phyloP scores from a whole-genome alignment of 2,113 vertebrate species.

The Sinosuthora webbiana region DNA sequence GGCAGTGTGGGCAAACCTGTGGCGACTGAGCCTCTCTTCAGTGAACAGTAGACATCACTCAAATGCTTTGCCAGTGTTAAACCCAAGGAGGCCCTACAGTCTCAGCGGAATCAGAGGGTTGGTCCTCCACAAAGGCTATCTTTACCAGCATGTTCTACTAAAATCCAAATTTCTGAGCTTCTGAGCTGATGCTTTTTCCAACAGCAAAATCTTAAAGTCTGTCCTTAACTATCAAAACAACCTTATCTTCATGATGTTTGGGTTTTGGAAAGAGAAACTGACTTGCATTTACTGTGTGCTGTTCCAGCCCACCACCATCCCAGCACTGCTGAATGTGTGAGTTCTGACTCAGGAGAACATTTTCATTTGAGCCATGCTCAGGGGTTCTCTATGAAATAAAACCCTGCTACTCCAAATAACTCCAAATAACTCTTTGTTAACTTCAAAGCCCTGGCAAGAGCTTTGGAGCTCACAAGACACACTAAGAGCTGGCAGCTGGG shows the following conservation, averaged over 20 bases:
- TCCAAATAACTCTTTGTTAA: slow-evolving; percentile 40
- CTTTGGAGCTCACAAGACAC: neutral
- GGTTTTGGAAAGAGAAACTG: neutral
- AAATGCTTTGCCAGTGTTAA: neutral
- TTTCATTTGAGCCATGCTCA: neutral
- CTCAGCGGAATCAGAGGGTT: neutral
- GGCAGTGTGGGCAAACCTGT: neutral
- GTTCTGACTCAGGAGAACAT: neutral
- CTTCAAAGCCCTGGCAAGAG: slow-evolving; percentile 49
- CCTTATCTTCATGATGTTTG: neutral
- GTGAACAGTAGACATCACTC: neutral
- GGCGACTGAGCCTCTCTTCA: neutral
- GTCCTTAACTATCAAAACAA: neutral
- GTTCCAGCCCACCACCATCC: neutral
- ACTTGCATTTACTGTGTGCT: neutral
- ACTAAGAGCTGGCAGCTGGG: neutral
- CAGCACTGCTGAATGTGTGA: neutral
- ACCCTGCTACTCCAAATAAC: neutral
- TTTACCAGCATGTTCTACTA: neutral
- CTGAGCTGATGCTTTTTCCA: neutral
- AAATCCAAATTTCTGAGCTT: neutral
- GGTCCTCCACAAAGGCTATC: neutral
- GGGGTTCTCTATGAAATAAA: neutral
- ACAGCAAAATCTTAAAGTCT: neutral
- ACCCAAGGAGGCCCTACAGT: neutral